Percentiles rank a stretch among this genome's conserved stretches.
Conservation (phyloP, 1,140 invertebrate genomes). For the Bombus confusus region DNA sequence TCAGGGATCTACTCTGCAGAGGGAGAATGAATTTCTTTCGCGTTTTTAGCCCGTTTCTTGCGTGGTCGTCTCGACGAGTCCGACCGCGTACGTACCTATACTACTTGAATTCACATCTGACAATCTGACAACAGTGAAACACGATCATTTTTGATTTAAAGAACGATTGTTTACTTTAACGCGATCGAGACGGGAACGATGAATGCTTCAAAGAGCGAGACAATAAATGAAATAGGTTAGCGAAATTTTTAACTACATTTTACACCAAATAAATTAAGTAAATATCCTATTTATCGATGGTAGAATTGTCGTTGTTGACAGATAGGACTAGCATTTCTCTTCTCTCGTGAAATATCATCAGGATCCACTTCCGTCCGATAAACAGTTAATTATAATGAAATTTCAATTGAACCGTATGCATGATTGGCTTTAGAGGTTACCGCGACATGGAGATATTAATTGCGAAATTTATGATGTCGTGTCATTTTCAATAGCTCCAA, state of each 20-base stretch:
- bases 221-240: not conserved
- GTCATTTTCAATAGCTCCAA: not conserved
- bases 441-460: not conserved
- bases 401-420: not conserved
- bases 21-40: slow-evolving; percentile 23
- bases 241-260: not conserved
- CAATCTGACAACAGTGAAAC: not conserved
- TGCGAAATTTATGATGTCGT: not conserved
- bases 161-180: not conserved
- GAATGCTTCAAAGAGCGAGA: not conserved
- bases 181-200: too few species aligned
- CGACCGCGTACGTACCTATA: slow-evolving; percentile 1
- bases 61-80: not conserved
- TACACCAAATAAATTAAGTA: not conserved
- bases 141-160: not conserved
- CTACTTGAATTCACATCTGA: slow-evolving; percentile 15
- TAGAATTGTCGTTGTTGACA: too few species aligned
- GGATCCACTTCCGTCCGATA: not conserved
- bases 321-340: not conserved
- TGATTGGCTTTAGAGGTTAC: not conserved
- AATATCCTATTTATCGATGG: not conserved
- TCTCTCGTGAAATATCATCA: not conserved
- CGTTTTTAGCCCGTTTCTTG: slow-evolving; percentile 25
- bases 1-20: slow-evolving; percentile 10
- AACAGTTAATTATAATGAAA: slow-evolving; percentile 4